Evolutionary conservation across 2,888 invertebrate species (phyloP), one percentile per base, ranked within the genome.

Genomic region (Megastigmus dorsalis): DNA sequence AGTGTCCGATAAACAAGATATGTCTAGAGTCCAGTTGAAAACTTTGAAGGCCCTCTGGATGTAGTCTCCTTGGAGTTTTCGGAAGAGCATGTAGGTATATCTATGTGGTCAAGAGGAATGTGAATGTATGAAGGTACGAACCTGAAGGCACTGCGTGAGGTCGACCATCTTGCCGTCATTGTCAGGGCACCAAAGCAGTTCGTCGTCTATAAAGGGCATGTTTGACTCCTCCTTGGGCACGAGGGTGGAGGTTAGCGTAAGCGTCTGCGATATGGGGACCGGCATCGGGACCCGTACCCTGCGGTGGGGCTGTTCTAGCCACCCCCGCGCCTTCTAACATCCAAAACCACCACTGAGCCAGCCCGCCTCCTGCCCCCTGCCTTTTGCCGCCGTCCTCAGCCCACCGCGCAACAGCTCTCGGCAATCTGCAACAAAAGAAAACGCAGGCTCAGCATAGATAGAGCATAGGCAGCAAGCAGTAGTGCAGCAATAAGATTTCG

Each of bases 141-240:
- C 96, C 92, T 95, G 94, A 86, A 96, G 92, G 90, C 96, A 96
- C 89, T 94, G 93, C 83, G 95, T 94, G 87, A 96, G 92, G 88
- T 96, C 96, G 86, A 96, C 95, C 93, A 96, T 95, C 89, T 95
- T 96, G 89, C 95, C 95, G 90, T 96, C 96, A 90, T 95, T 96
- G 91, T 96, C 96, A 87, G 95, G 95, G 91, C 96, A 95, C 97
- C 97, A 97, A 88, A 95, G 91, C 84, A 96, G 92, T 89, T 97
- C 96, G 92, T 97, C 96, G 91, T 97, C 96, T 90, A 97, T 96
- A 92, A 96, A 97, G 91, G 96, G 96, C 96, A 96, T 96, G 92
- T 94, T 88, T 82, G 87, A 87, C 85, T 88, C 88, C 87, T 88
- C 88, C 85, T 88, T 88, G 83, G 87, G 87, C 79, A 88, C 84